Evolutionary conservation across 2,888 invertebrate species (phyloP), one percentile per base, ranked within the genome.

Genomic region (Drosophila austrosaltans): DNA sequence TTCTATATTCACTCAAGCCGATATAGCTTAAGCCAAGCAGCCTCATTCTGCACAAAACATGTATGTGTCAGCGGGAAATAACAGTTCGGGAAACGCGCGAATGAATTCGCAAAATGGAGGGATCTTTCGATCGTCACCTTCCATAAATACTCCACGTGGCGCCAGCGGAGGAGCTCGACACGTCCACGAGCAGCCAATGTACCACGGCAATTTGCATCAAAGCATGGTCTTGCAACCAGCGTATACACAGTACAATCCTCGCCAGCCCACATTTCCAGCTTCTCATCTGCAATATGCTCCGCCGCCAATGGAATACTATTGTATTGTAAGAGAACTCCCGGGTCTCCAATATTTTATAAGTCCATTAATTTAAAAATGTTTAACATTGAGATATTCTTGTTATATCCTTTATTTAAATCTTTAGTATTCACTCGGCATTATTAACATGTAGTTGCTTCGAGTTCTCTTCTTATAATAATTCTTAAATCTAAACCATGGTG

Each of bases 21-120:
- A 89, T 79, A 81, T 88, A 71, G 72, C 87, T 73, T 92, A 86
- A 84, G 89, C 81, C 81, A 92, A 91, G 92, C 92, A 92, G 84
- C 91, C 90, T 72, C 91, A 87, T 73, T 85, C 87, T 75, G 79
- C 83, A 74, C 89, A 91, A 85, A 91, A 91, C 77, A 86, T 92
- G 86, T 91, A 87, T 79, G 88, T 89, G 70, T 82, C 90, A 65
- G 72, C 86, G 66, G 91, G 90, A 59, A 82, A 86, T 63, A 91
- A 88, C 72, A 91, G 78, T 81, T 78, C 89, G 62, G 88, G 77
- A 3, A 91, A 89, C 72, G 69, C 76, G 44, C 90, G 92, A 54
- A 66, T 89, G 60, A 91, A 91, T 73, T 89, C 86, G 68, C 91
- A 89, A 73, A 82, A 79, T 44, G 80, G 73, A 7, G 82, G 79